A percentile compares a stretch with the other conserved stretches of the same genome.
Conservation (phyloP, 2,888 invertebrate genomes). For the Ametastegia equiseti region DNA sequence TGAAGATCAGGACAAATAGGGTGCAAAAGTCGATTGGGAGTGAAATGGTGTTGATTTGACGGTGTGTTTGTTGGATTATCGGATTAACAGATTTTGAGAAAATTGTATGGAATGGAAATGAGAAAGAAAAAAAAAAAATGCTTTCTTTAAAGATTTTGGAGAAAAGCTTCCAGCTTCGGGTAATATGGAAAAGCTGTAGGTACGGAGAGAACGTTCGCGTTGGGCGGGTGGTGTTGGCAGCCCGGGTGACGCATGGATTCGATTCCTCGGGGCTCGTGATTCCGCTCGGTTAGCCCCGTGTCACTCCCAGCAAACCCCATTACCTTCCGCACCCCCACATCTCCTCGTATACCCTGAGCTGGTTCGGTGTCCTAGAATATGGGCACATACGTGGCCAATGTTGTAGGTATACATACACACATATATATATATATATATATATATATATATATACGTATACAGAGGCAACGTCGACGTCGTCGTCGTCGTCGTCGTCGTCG, state of each 20-base stretch:
- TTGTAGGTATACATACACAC: constrained; percentile 1
- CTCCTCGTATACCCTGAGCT: constrained; percentile 26
- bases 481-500: constrained; percentile 15
- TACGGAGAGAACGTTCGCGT: constrained; percentile 55
- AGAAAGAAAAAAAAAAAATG: too few relatives aligned
- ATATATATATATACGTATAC: constrained; percentile 50
- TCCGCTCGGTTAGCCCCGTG: constrained; percentile 76
- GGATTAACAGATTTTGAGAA: background rate
- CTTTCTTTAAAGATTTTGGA: background rate
- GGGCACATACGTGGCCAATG: constrained; percentile 47
- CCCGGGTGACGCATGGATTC: constrained; percentile 75
- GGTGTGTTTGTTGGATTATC: background rate
- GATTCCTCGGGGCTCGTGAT: constrained; percentile 76
- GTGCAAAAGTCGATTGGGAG: too few relatives aligned
- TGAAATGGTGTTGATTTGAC: background rate
- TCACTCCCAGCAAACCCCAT: constrained; percentile 75
- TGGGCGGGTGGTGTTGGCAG: constrained; percentile 75
- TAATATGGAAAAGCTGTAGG: constrained; percentile 51
- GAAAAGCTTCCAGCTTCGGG: constrained; percentile 3
- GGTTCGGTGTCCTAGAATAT: constrained; percentile 31
- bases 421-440: too few relatives aligned
- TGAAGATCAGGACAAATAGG: too few relatives aligned
- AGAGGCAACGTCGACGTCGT: background rate
- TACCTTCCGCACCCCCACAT: constrained; percentile 61
- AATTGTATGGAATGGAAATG: background rate